Evolutionary conservation across 2,113 vertebrate genomes (phyloP).

Genomic region (Crotalus viridis): DNA sequence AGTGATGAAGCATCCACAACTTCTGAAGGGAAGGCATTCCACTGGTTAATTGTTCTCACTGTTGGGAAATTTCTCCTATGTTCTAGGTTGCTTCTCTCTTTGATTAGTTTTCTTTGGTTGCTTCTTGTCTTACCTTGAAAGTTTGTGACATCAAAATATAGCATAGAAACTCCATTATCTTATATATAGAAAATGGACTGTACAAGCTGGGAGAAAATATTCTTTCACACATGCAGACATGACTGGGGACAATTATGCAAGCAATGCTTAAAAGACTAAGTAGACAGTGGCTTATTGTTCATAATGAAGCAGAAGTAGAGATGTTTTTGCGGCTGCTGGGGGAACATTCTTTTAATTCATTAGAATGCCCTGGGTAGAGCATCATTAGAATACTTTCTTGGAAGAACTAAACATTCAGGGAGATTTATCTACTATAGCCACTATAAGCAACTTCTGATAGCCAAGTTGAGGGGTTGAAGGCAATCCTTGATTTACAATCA

Average conservation of each 20-base stretch:
- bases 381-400: background rate
- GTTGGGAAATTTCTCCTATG: background rate
- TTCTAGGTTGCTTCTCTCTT: background rate
- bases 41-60: background rate
- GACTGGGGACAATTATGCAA: too few species aligned
- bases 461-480: background rate
- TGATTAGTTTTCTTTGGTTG: background rate
- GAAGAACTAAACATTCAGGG: background rate
- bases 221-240: too few species aligned
- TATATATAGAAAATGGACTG: background rate
- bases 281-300: background rate
- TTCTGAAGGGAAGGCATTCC: background rate
- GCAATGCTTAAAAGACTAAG: background rate
- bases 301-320: background rate
- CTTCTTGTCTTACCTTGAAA: background rate
- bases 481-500: background rate
- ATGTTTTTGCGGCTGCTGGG: background rate
- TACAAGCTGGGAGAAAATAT: too few species aligned
- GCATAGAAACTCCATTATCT: background rate
- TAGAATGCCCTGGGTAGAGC: background rate
- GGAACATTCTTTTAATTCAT: background rate
- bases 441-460: background rate
- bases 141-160: background rate
- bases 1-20: background rate
- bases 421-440: background rate